Evolutionary conservation across 2,888 invertebrate species (phyloP).

Genomic region (Metallyticus violacea): DNA sequence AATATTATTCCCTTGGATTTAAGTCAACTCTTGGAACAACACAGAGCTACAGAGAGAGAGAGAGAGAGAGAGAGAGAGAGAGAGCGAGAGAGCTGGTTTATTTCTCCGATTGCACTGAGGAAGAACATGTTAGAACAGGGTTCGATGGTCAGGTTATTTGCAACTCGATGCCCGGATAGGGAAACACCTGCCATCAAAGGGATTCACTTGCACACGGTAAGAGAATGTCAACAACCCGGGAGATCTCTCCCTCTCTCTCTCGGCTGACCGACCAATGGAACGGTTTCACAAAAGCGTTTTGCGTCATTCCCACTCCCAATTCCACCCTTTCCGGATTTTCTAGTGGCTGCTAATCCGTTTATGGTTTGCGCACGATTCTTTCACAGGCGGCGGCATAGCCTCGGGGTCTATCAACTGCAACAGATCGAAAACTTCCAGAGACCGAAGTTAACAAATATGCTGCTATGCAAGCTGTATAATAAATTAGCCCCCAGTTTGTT

Average conservation of each 20-base stretch:
- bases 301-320: not conserved
- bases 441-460: too few species aligned
- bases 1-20: not conserved
- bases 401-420: not conserved
- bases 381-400: not conserved
- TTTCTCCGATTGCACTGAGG: not conserved
- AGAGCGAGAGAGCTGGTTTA: too few species aligned
- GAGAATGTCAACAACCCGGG: not conserved
- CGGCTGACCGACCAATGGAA: not conserved
- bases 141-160: not conserved
- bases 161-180: not conserved
- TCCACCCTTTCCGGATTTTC: not conserved
- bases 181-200: not conserved
- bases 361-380: not conserved
- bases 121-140: not conserved
- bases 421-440: too few species aligned
- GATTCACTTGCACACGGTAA: not conserved
- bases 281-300: not conserved
- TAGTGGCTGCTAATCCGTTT: not conserved
- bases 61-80: too few species aligned
- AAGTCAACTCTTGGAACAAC: not conserved
- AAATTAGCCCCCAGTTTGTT: too few species aligned
- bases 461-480: too few species aligned
- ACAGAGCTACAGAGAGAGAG: too few species aligned
- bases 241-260: too few species aligned